phyloP scores from a whole-genome alignment of 2,113 vertebrate genomes.

The Pollimyrus isidori region DNA sequence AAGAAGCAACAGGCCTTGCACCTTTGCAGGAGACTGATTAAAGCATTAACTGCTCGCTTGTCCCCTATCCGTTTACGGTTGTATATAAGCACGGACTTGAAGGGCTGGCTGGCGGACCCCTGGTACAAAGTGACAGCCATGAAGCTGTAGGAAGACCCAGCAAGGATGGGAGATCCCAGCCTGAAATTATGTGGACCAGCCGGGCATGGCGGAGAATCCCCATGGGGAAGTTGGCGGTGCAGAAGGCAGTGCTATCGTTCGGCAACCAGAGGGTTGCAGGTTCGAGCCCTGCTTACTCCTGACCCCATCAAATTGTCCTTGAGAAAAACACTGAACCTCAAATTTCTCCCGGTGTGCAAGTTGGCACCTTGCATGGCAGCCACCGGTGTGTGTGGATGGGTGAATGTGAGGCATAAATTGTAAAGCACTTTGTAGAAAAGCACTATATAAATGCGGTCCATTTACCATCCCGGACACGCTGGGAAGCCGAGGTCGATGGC shows the following conservation, averaged over 20 bases:
- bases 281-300: too few species aligned
- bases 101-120: background rate
- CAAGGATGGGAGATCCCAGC: background rate
- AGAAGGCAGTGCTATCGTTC: too few species aligned
- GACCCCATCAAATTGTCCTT: too few species aligned
- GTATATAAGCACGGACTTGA: background rate
- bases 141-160: background rate
- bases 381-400: too few species aligned
- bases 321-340: too few species aligned
- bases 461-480: background rate
- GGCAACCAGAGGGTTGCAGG: too few species aligned
- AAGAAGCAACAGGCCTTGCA: slow-evolving; percentile 2
- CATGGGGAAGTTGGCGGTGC: too few species aligned
- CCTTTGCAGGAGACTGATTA: background rate
- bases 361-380: too few species aligned
- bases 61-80: background rate
- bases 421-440: too few species aligned
- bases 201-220: background rate
- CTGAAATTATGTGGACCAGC: background rate
- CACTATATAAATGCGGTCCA: too few species aligned
- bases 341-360: too few species aligned
- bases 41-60: slow-evolving; percentile 6
- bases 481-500: background rate
- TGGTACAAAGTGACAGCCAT: background rate
- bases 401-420: too few species aligned